These are phyloP conservation scores for Caenorhabditis afra DNA, from an alignment of 2,888 invertebrate genomes.

Conservation along the genomic window DNA sequence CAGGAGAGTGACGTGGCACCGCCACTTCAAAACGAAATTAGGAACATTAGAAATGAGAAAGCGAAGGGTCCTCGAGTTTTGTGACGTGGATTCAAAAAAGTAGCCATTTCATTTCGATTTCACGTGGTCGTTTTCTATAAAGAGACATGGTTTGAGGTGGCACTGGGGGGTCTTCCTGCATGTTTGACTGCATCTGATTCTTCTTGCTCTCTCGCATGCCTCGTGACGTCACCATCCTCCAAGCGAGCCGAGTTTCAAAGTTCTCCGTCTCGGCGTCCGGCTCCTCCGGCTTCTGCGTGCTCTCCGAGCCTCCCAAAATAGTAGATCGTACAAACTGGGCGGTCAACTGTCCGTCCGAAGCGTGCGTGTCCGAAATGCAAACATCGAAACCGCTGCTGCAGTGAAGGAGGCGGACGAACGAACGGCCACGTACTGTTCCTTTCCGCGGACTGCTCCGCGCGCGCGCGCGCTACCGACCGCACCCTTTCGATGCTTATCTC, in stretches of 20 bases:
- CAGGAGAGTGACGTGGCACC: too few species aligned
- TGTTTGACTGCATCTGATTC: too few species aligned
- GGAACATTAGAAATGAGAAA: too few species aligned
- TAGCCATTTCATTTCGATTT: background rate
- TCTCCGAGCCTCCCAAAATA: constrained; percentile 51
- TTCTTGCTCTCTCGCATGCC: too few species aligned
- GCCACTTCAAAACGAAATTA: too few species aligned
- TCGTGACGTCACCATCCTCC: constrained; percentile 42
- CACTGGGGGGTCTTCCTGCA: too few species aligned
- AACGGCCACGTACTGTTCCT: constrained; percentile 44
- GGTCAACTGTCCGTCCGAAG: constrained; percentile 26
- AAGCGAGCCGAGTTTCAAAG: constrained; percentile 32
- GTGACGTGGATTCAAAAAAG: background rate
- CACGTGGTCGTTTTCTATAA: too few species aligned
- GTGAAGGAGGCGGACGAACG: constrained; percentile 1
- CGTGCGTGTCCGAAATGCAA: constrained; percentile 58
- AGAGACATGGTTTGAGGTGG: too few species aligned
- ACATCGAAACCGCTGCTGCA: constrained; percentile 23
- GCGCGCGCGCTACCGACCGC: constrained; percentile 18
- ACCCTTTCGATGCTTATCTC: constrained; percentile 52
- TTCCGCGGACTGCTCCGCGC: constrained; percentile 53
- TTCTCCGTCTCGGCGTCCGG: constrained; percentile 18
- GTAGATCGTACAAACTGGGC: constrained; percentile 49
- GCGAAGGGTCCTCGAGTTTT: too few species aligned
- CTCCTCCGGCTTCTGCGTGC: constrained; percentile 1